Evolutionary conservation across 2,797 vertebrate genomes (phyloP), one percentile per base, ranked within the genome.

Genomic region (Malurus leucopterus): DNA sequence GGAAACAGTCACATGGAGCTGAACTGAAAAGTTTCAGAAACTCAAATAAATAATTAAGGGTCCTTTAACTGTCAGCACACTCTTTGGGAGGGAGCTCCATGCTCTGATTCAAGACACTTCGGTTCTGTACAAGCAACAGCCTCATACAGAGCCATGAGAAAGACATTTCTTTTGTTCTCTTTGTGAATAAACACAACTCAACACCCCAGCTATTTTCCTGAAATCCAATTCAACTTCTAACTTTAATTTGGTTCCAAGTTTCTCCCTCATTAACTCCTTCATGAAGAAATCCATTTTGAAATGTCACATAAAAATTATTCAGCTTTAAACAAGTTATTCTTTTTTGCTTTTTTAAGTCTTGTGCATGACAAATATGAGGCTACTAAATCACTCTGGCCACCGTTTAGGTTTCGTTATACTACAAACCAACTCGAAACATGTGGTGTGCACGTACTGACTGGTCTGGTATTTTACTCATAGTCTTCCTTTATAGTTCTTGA

Each of bases 221-320:
- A 92, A 88, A 91, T 62, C 53, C 89, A 86, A 63, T 81, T 89
- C 85, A 92, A 43, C 36, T 89, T 67, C 30, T 50, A 93, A 84
- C 80, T 95, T 94, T 84, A 72, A 87, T 94, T 91, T 36, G n/a
- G 7, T 91, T 89, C 91, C 80, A 93, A 93, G 91, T 92, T 92
- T 86, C 77, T 87, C 65, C 51, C 82, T 91, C 55, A n/a, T 93
- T 91, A 93, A 89, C 67, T 91, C 51, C 41, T 91, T 71, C 73
- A 53, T 38, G 57, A 92, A 59, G 26, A 71, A 78, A 84, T 47
- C 5, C 0, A 7, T 27, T 88, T 51, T 63, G 32, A 74, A 83
- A 74, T 1, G 15, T 23, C 32, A 22, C 61, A 24, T 41, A 61
- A 74, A 89, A 89, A 83, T 78, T 58, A 47, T 3, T 49, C 30